Base-by-base conservation (phyloP, 2,113 vertebrate genomes). In the Grantiella picta region DNA sequence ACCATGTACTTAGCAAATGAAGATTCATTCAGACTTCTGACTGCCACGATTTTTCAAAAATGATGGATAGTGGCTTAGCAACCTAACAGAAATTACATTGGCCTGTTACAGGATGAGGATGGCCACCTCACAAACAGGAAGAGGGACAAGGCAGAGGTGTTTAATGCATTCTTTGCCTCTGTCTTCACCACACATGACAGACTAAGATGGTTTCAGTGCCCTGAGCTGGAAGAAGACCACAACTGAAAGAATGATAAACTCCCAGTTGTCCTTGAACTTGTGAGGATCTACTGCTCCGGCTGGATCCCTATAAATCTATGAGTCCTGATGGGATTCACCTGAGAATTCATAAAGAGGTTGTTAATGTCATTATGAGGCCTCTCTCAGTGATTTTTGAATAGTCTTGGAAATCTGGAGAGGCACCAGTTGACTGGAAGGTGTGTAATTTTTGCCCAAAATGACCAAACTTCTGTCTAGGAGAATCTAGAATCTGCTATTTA, bases 141-240 rank as follows among this genome's bases (percentile, higher is more conserved):
- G 8, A 42, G 25, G 25, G 33, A 11, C 28, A 86, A 49, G 8
- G 13, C 5, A 5, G 14, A 65, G 35, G 8, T 23, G 1, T 44
- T 42, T 33, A 50, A 3, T 0, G 1, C 15, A 11, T 50, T 57
- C 18, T 40, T 57, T 36, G 15, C 19, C 15, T 57, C 31, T 23
- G 12, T 72, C 15, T 72, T 57, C 31, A 50, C 8, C 15, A n/a
- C 15, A 8, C 18, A 11, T 12, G 18, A 28, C 15, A 9, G 22
- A 36, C 22, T 33, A 44, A 28, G 33, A 15, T 12, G 7, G 7
- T 80, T 10, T 72, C 14, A 72, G 27, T 50, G 8, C 18, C 17
- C 59, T 65, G 35, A 23, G 31, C 12, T 61, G 47, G 49, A 54
- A 12, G 20, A 24, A 12, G 20, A 24, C n/a, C n/a, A n/a, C 33